Conservation (phyloP, 2,888 invertebrate species). For the Drosophila merina region DNA sequence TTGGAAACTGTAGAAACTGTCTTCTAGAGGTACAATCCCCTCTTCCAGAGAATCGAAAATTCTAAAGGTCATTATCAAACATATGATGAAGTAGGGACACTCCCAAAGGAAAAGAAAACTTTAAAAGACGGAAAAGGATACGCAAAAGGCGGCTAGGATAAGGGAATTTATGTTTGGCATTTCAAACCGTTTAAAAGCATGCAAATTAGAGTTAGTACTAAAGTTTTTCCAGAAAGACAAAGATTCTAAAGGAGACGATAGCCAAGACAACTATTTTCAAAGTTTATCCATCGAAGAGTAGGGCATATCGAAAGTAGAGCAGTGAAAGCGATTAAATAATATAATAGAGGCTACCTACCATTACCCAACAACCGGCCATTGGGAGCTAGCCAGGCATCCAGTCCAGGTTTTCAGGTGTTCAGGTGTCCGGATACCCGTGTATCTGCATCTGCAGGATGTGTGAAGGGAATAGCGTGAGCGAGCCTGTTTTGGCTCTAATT, state of each 20-base stretch:
- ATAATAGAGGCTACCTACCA: conserved; percentile 31
- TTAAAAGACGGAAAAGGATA: not conserved
- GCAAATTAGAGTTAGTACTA: conserved; percentile 63
- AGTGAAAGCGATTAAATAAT: conserved; percentile 61
- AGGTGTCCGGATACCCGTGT: conserved; percentile 50
- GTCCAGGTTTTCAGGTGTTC: conserved; percentile 25
- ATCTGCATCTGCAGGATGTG: conserved; percentile 15
- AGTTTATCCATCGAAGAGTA: not conserved
- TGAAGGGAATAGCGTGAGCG: conserved; percentile 32
- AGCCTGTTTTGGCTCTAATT: conserved; percentile 55
- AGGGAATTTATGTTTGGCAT: conserved; percentile 56
- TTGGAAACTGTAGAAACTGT: conserved; percentile 59
- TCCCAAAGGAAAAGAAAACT: conserved; percentile 11
- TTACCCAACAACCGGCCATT: conserved; percentile 18
- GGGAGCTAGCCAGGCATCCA: not conserved
- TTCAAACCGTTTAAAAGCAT: conserved; percentile 63
- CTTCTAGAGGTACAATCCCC: conserved; percentile 46
- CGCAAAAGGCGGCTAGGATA: conserved; percentile 57
- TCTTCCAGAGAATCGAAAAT: conserved; percentile 45
- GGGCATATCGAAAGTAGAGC: conserved; percentile 8
- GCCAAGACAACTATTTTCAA: too few species aligned
- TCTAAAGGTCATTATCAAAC: conserved; percentile 64
- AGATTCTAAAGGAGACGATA: too few species aligned
- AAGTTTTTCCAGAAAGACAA: not conserved
- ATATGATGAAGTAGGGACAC: conserved; percentile 8